A percentile compares a stretch with the other conserved stretches of the same genome.
Evolutionary conservation across 37 sponge, comb jelly and placozoan species (phyloP).

Genomic region (Chondrosia reniformis): DNA sequence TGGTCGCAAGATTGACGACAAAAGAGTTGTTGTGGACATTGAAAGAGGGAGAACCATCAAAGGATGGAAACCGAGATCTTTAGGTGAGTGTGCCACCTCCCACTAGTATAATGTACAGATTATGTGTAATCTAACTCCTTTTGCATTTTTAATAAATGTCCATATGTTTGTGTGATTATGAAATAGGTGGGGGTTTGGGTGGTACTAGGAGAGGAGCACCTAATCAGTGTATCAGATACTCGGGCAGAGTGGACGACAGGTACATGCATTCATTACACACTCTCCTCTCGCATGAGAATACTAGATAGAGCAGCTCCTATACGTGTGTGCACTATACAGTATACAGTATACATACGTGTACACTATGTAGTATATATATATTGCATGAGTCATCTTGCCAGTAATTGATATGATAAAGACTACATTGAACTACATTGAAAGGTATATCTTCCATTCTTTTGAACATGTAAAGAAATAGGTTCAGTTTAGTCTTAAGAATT

Average conservation of each 20-base stretch:
- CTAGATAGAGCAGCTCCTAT: background rate
- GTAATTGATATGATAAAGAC: no score
- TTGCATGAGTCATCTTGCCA: no score
- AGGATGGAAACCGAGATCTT: constrained; percentile 88
- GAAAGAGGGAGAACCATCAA: constrained; percentile 94
- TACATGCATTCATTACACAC: constrained; percentile 4
- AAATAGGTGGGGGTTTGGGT: constrained; percentile 92
- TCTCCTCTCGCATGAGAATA: background rate
- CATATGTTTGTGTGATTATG: background rate
- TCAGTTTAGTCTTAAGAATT: no score
- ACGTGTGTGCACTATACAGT: background rate
- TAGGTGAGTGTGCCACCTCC: constrained; percentile 66
- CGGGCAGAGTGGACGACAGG: constrained; percentile 95
- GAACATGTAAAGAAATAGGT: no score
- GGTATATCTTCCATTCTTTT: no score
- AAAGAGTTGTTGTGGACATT: constrained; percentile 91
- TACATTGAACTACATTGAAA: no score
- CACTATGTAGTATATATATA: no score
- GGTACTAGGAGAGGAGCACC: constrained; percentile 88
- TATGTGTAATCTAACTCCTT: background rate
- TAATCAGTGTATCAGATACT: constrained; percentile 82
- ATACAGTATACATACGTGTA: background rate
- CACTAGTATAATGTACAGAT: background rate
- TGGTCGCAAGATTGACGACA: constrained; percentile 96
- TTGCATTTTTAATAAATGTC: background rate